Percentiles rank a stretch among this genome's conserved stretches.
These are phyloP conservation scores for Didymodactylos carnosus DNA, from an alignment of 2,888 invertebrate species.

Conservation along the genomic window DNA sequence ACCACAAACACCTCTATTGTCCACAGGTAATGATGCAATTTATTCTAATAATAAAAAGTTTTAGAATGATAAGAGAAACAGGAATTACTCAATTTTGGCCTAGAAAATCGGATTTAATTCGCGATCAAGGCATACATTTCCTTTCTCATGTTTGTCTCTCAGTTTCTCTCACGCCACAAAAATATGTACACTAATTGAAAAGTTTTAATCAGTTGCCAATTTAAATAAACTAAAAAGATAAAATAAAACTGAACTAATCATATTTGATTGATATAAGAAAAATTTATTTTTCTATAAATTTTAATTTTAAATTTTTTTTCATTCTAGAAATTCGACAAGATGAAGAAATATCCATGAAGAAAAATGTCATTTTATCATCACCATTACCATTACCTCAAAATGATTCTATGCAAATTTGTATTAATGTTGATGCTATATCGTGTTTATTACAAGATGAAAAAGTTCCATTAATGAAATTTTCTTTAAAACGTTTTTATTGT, in stretches of 20 bases:
- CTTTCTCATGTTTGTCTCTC: too few relatives aligned
- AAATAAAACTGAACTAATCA: neutral
- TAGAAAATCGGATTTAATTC: neutral
- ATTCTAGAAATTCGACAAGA: neutral
- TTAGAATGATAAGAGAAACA: neutral
- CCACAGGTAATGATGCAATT: neutral
- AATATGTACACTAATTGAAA: too few relatives aligned
- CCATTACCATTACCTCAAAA: too few relatives aligned
- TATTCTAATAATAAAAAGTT: neutral
- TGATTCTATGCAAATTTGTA: neutral
- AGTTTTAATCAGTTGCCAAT: slow-evolving; percentile 1
- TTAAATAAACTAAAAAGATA: neutral
- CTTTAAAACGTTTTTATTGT: neutral
- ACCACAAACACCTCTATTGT: neutral
- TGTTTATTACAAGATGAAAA: neutral
- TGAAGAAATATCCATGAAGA: too few relatives aligned
- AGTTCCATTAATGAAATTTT: neutral
- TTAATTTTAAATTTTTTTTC: neutral
- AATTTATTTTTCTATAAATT: neutral
- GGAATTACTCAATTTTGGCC: neutral
- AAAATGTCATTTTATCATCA: too few relatives aligned
- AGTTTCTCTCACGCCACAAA: too few relatives aligned
- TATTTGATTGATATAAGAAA: neutral
- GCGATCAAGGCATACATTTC: too few relatives aligned
- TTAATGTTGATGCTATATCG: neutral